These are phyloP conservation scores for Caenorhabditis sp. DNA, from an alignment of 2,888 invertebrate genomes.

Conservation along the genomic window DNA sequence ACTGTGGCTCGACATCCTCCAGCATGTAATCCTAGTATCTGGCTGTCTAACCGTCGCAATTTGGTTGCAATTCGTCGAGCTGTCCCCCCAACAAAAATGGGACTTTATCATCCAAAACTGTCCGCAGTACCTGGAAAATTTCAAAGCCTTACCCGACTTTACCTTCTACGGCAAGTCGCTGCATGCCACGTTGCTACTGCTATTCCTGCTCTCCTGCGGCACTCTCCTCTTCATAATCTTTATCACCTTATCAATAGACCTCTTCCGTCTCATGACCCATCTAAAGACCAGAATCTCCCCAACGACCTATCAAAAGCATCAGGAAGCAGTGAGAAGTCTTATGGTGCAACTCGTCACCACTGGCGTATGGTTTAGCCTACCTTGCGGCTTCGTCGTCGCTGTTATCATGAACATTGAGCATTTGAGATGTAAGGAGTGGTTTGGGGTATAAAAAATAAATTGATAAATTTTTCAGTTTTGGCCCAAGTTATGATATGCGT, in stretches of 20 bases:
- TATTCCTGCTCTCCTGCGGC: no score
- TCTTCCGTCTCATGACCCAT: background rate
- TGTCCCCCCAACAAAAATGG: background rate
- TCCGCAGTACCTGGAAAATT: background rate
- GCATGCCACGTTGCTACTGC: no score
- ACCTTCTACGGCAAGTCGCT: no score
- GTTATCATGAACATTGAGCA: background rate
- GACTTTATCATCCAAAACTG: background rate
- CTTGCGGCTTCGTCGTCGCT: background rate
- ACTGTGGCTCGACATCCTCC: background rate
- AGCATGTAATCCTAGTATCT: background rate
- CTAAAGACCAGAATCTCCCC: slow-evolving; percentile 5
- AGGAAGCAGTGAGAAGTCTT: background rate
- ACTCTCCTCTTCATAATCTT: no score
- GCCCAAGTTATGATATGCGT: background rate
- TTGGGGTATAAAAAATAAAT: no score
- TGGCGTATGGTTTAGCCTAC: background rate
- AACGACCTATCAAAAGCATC: slow-evolving; percentile 18
- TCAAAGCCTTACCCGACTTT: no score
- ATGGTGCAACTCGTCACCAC: slow-evolving; percentile 5
- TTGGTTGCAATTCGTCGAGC: background rate
- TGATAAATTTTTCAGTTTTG: no score
- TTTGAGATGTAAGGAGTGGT: background rate
- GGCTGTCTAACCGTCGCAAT: background rate
- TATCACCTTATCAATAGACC: background rate